phyloP scores from a whole-genome alignment of 1,140 invertebrate species.

The Nasonia longicornis region DNA sequence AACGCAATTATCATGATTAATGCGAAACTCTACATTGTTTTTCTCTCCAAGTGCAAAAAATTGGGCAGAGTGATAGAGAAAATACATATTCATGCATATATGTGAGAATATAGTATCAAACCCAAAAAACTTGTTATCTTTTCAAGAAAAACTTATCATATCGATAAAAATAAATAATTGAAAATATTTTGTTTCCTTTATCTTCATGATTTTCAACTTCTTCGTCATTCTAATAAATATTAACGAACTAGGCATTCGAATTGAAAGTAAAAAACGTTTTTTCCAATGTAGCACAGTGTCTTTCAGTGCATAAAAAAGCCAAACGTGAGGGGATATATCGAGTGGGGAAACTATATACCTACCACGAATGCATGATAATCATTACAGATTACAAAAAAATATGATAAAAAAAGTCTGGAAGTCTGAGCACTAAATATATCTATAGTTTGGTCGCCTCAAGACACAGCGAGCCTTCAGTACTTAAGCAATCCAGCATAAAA shows the following conservation, averaged over 20 bases:
- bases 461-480: slow-evolving; percentile 33
- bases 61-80: background rate
- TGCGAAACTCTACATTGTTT: background rate
- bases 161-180: too few relatives aligned
- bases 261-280: background rate
- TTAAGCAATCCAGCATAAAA: slow-evolving; percentile 37
- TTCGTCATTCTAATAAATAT: background rate
- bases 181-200: too few relatives aligned
- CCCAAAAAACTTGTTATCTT: too few relatives aligned
- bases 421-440: slow-evolving; percentile 21
- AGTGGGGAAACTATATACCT: background rate
- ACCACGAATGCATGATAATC: background rate
- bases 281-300: slow-evolving; percentile 25
- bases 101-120: background rate
- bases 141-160: too few relatives aligned
- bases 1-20: too few relatives aligned
- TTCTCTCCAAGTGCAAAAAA: background rate
- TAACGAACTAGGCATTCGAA: background rate
- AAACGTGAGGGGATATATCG: slow-evolving; percentile 16
- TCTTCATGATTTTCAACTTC: too few relatives aligned
- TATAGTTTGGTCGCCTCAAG: slow-evolving; percentile 35
- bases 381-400: slow-evolving; percentile 15
- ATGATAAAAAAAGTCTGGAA: background rate
- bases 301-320: slow-evolving; percentile 11
- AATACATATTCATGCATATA: background rate